These are phyloP conservation scores for Sciurus vulgaris DNA, from an alignment of 2,797 vertebrate species.

Conservation along the genomic window DNA sequence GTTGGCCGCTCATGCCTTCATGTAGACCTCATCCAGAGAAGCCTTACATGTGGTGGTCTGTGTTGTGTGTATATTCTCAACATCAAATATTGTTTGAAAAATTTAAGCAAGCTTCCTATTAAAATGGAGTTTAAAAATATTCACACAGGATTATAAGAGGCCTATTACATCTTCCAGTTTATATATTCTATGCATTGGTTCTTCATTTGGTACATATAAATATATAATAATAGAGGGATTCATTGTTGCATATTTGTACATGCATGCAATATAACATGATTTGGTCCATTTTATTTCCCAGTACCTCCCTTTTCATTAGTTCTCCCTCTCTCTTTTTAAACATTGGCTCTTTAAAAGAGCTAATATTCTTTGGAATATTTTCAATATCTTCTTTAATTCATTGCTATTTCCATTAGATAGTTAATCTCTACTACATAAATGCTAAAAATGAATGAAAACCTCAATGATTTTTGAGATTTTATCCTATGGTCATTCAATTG, in stretches of 20 bases:
- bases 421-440: not conserved
- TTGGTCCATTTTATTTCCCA: no score
- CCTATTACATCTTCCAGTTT: not conserved
- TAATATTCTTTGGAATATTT: not conserved
- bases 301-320: no score
- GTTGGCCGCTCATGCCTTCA: not conserved
- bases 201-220: not conserved
- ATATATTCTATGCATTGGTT: not conserved
- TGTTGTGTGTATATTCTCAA: not conserved
- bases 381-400: not conserved
- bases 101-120: not conserved
- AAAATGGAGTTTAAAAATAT: not conserved
- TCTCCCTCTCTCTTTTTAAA: no score
- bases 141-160: not conserved
- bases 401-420: not conserved
- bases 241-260: no score
- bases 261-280: no score
- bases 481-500: not conserved
- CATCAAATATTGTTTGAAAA: not conserved
- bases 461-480: not conserved
- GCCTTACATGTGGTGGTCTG: not conserved
- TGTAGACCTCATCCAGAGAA: not conserved
- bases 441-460: not conserved
- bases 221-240: no score
- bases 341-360: conserved; percentile 8